These are phyloP conservation scores for Myotis vivesi DNA, from an alignment of 2,797 vertebrate species.

Conservation along the genomic window DNA sequence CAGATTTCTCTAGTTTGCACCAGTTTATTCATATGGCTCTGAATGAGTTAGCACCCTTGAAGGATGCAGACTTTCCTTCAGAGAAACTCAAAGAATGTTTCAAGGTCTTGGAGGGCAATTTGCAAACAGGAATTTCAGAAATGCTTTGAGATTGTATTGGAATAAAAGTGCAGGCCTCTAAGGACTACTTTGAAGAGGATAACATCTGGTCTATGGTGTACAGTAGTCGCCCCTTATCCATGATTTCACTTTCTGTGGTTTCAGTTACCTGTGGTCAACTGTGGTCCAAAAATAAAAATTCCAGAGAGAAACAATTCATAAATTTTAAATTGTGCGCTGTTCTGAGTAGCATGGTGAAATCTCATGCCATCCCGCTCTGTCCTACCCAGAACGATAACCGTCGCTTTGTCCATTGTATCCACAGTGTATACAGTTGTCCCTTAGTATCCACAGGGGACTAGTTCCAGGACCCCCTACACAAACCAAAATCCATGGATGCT, in stretches of 20 bases:
- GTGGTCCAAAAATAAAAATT: not conserved
- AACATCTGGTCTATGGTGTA: not conserved
- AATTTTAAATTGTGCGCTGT: not conserved
- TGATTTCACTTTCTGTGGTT: not conserved
- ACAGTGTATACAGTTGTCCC: not conserved
- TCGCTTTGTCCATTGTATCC: not conserved
- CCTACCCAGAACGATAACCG: not conserved
- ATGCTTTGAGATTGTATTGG: slow-evolving; percentile 34
- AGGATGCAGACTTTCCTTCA: slow-evolving; percentile 43
- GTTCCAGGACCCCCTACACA: not conserved
- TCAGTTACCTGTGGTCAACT: not conserved
- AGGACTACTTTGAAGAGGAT: not conserved
- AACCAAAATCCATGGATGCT: no score
- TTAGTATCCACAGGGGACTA: not conserved
- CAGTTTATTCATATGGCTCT: not conserved
- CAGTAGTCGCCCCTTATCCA: not conserved
- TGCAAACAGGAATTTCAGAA: slow-evolving; percentile 55
- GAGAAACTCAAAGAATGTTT: slow-evolving; percentile 27
- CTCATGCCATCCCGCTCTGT: not conserved
- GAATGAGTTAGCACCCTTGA: slow-evolving; percentile 26
- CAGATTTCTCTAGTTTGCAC: not conserved
- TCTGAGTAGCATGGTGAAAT: not conserved
- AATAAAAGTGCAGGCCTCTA: slow-evolving; percentile 22
- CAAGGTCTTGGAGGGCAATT: slow-evolving; percentile 32
- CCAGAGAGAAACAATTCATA: not conserved